Conservation (phyloP, 1,140 invertebrate species). For the Radopholus similis region DNA sequence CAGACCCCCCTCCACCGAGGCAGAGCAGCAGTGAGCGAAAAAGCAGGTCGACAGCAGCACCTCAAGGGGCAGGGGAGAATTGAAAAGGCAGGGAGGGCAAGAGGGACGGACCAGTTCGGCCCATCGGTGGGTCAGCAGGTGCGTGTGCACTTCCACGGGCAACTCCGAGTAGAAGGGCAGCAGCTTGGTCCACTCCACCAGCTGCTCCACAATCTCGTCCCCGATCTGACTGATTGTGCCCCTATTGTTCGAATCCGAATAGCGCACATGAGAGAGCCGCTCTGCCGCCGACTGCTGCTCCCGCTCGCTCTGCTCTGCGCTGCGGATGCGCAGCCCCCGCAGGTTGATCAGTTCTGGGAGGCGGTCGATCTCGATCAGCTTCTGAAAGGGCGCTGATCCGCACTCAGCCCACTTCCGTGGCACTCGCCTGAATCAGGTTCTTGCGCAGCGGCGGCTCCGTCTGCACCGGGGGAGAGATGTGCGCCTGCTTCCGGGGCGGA, state of each 20-base stretch:
- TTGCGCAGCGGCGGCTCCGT: conserved; percentile 28
- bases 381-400: too few relatives aligned
- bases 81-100: neutral
- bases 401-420: too few relatives aligned
- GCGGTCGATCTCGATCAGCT: conserved; percentile 56
- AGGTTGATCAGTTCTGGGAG: conserved; percentile 53
- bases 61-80: conserved; percentile 29
- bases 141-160: conserved; percentile 81
- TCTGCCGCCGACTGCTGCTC: conserved; percentile 28
- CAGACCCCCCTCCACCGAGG: too few relatives aligned
- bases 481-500: neutral
- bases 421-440: conserved; percentile 45
- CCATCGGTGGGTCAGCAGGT: conserved; percentile 92
- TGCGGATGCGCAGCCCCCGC: conserved; percentile 73
- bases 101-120: conserved; percentile 46
- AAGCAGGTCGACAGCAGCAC: conserved; percentile 43
- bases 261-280: conserved; percentile 39
- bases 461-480: neutral
- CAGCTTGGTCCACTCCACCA: conserved; percentile 96
- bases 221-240: conserved; percentile 28
- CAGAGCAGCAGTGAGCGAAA: conserved; percentile 43
- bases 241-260: neutral
- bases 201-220: conserved; percentile 68
- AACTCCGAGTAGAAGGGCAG: conserved; percentile 91
- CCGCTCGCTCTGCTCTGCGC: conserved; percentile 60